Evolutionary conservation across 2,888 invertebrate species (phyloP).

Genomic region (Invenusta paracnida): DNA sequence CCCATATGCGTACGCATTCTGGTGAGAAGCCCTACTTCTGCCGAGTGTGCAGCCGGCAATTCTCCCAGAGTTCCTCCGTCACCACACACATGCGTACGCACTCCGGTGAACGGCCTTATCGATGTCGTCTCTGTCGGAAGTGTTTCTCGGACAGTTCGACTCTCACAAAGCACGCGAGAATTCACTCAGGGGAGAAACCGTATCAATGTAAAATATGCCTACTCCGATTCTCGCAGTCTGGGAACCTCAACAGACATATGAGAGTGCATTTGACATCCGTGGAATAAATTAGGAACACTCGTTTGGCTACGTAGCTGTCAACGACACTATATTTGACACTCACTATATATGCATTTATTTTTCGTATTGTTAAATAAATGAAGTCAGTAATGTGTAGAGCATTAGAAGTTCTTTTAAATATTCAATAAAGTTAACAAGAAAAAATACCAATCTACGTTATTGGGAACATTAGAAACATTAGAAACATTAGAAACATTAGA

Average conservation of each 20-base stretch:
- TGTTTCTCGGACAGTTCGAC: conserved; percentile 98
- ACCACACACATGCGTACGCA: conserved; percentile 99
- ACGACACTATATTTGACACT: too few species aligned
- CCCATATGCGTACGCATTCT: conserved; percentile 88
- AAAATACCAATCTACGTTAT: too few species aligned
- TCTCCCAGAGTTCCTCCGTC: conserved; percentile 86
- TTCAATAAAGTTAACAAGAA: too few species aligned
- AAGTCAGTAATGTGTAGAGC: too few species aligned
- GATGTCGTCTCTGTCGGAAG: conserved; percentile 90
- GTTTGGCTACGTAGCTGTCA: too few species aligned
- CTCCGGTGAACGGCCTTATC: conserved; percentile 95
- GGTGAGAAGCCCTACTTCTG: conserved; percentile 98
- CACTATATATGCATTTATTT: too few species aligned
- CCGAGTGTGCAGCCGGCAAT: conserved; percentile 89
- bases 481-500: too few species aligned
- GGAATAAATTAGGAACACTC: too few species aligned
- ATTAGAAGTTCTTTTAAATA: too few species aligned
- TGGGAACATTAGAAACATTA: too few species aligned
- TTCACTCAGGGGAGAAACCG: conserved; percentile 76
- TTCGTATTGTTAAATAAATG: too few species aligned
- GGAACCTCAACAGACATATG: conserved; percentile 97
- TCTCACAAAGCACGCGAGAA: conserved; percentile 88
- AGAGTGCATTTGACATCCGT: conserved; percentile 81
- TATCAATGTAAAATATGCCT: conserved; percentile 94
- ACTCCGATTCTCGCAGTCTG: conserved; percentile 92